Conservation (phyloP, 2,113 vertebrate genomes). For the Genyomyrus donnyi region DNA sequence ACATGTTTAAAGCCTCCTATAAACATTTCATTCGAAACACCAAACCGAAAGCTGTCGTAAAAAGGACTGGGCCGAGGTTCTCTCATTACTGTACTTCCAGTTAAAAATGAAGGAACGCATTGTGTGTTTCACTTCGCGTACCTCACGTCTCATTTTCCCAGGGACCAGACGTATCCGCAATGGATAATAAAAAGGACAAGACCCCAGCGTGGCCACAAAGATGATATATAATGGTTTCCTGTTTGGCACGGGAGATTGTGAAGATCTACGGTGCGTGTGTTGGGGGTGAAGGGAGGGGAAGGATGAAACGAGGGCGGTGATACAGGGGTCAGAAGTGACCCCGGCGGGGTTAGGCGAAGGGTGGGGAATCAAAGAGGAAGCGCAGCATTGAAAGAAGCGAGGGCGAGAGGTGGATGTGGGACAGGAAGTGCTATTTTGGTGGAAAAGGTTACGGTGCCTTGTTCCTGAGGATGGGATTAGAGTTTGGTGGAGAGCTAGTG, state of each 20-base stretch:
- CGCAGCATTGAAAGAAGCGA: neutral
- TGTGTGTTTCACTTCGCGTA: neutral
- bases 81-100: neutral
- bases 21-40: neutral
- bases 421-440: neutral
- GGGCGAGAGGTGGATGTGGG: neutral
- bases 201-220: neutral
- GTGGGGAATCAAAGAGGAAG: neutral
- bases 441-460: neutral
- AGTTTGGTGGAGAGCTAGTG: neutral
- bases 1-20: neutral
- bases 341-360: neutral
- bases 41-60: neutral
- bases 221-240: slow-evolving; percentile 17
- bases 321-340: neutral
- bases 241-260: neutral
- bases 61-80: neutral
- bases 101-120: neutral
- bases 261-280: neutral
- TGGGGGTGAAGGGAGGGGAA: neutral
- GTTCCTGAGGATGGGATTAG: neutral
- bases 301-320: neutral
- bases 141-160: neutral
- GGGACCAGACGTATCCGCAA: neutral
- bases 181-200: slow-evolving; percentile 1